These are phyloP conservation scores for Lepidurus couesii DNA, from an alignment of 1,140 invertebrate species.

Conservation along the genomic window DNA sequence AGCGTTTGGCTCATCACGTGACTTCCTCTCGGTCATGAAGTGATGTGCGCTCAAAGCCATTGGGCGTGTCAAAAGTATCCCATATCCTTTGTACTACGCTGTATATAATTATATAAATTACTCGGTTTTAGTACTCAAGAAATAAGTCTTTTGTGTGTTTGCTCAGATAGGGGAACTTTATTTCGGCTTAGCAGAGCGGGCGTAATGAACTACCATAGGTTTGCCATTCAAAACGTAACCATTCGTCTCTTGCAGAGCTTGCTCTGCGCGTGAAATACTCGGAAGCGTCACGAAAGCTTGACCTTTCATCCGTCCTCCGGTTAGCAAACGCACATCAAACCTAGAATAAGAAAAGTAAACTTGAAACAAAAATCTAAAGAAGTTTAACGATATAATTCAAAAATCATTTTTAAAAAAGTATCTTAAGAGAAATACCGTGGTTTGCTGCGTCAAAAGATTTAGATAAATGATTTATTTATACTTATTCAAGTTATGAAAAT, in stretches of 20 bases:
- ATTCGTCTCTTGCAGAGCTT: conserved; percentile 78
- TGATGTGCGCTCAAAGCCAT: neutral
- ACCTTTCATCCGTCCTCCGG: conserved; percentile 91
- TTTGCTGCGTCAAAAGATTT: too few species aligned
- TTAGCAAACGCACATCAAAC: conserved; percentile 85
- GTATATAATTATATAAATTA: neutral
- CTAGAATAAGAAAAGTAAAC: conserved; percentile 41
- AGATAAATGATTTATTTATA: neutral
- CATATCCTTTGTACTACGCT: conserved; percentile 15
- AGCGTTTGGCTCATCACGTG: neutral
- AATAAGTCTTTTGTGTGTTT: neutral
- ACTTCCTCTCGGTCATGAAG: neutral
- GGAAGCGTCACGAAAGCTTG: conserved; percentile 86
- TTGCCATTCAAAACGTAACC: conserved; percentile 81
- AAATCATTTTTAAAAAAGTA: too few species aligned
- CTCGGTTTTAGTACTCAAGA: neutral
- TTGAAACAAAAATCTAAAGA: neutral
- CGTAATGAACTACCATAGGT: conserved; percentile 86
- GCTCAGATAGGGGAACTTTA: conserved; percentile 31
- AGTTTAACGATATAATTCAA: too few species aligned
- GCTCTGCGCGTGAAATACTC: conserved; percentile 60
- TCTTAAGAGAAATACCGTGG: too few species aligned
- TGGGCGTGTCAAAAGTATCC: neutral
- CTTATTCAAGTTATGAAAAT: neutral
- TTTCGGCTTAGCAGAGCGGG: conserved; percentile 55